phyloP scores from a whole-genome alignment of 2,797 vertebrate genomes.

The Pogoniulus pusillus region DNA sequence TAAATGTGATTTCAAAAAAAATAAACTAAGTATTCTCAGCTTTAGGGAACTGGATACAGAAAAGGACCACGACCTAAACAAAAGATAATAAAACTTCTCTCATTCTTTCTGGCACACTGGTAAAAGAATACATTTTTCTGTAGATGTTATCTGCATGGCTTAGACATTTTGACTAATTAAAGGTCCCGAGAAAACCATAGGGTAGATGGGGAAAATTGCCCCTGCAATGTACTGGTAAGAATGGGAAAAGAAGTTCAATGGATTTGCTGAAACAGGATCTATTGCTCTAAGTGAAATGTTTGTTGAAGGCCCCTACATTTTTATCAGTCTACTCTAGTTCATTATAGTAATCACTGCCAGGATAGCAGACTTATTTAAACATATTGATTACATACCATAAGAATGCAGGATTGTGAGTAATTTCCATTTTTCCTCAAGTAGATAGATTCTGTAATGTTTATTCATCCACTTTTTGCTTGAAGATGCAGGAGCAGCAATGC shows the following conservation, averaged over 20 bases:
- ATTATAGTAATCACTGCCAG: not conserved
- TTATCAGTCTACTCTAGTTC: not conserved
- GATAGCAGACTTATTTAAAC: not conserved
- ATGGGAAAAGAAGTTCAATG: not conserved
- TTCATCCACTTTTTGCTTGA: not conserved
- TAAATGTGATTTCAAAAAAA: not conserved
- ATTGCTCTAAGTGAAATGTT: not conserved
- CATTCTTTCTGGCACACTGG: not conserved
- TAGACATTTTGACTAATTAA: not conserved
- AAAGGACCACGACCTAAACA: not conserved
- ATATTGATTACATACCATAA: not conserved
- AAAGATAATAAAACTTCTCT: fast-evolving
- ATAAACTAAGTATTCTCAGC: not conserved
- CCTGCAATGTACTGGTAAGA: not conserved
- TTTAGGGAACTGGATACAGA: not conserved
- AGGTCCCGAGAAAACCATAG: not conserved
- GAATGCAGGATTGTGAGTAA: not conserved
- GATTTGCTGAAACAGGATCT: not conserved
- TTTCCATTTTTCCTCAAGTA: not conserved
- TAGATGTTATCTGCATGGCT: not conserved
- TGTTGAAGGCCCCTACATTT: not conserved
- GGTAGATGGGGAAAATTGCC: not conserved
- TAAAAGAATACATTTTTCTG: not conserved
- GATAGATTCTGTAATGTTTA: not conserved
- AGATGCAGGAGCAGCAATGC: not conserved